A percentile compares a stretch with the other conserved stretches of the same genome.
Evolutionary conservation across 2,888 invertebrate species (phyloP).

Genomic region (Plutella xylostella): DNA sequence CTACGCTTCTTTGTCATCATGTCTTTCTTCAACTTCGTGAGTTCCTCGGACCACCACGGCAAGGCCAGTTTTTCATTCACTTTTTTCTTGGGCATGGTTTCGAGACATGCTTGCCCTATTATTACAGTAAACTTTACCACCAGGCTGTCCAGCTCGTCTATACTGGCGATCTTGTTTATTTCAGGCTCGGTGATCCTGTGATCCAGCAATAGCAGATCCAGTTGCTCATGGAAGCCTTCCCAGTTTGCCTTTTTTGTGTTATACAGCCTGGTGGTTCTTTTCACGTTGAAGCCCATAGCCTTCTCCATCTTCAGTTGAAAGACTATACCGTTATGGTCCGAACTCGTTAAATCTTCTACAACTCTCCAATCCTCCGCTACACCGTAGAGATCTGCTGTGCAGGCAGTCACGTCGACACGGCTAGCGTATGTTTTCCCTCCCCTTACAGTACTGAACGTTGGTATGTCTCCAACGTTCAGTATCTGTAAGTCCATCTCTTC

Average conservation of each 20-base stretch:
- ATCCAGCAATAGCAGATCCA: too few species aligned
- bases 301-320: too few species aligned
- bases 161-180: background rate
- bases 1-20: slow-evolving; percentile 2
- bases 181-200: too few species aligned
- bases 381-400: background rate
- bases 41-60: slow-evolving; percentile 9
- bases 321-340: slow-evolving; percentile 13
- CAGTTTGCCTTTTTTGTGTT: slow-evolving; percentile 21
- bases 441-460: too few species aligned
- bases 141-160: background rate
- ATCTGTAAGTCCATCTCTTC: too few species aligned
- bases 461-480: too few species aligned
- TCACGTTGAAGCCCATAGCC: too few species aligned
- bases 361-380: background rate
- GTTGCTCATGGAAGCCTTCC: background rate
- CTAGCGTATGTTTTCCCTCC: background rate
- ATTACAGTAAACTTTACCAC: background rate
- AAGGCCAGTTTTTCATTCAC: background rate
- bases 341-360: background rate
- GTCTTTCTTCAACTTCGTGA: background rate
- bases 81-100: background rate
- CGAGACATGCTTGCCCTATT: background rate
- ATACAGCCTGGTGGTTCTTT: slow-evolving; percentile 12
- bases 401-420: slow-evolving; percentile 2